A percentile compares a stretch with the other conserved stretches of the same genome.
These are phyloP conservation scores for Sceloporus undulatus DNA, from an alignment of 2,113 vertebrate genomes.

Conservation along the genomic window DNA sequence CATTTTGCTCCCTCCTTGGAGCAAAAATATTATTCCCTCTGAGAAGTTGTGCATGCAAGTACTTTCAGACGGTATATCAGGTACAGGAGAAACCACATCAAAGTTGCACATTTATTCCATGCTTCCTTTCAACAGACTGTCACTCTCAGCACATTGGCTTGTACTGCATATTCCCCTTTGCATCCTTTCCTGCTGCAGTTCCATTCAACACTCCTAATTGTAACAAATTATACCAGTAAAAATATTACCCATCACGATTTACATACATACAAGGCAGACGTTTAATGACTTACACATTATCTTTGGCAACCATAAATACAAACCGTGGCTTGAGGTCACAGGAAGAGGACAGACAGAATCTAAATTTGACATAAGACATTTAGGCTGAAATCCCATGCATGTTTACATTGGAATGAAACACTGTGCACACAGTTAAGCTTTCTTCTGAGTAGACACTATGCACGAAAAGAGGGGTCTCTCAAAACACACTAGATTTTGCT, in stretches of 20 bases:
- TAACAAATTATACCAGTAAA: conserved; percentile 5
- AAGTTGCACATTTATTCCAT: conserved; percentile 16
- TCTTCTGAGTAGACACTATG: neutral
- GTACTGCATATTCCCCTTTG: conserved; percentile 25
- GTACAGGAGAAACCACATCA: conserved; percentile 31
- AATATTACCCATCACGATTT: conserved; percentile 4
- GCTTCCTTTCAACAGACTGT: neutral
- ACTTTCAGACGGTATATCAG: conserved; percentile 23
- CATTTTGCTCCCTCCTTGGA: conserved; percentile 28
- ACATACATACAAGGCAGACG: neutral
- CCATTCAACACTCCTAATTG: neutral
- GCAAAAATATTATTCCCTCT: conserved; percentile 36
- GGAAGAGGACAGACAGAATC: neutral
- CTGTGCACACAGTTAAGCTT: neutral
- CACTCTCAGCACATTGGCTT: conserved; percentile 15
- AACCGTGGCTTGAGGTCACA: neutral
- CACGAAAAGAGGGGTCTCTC: neutral
- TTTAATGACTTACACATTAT: neutral
- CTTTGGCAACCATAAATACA: neutral
- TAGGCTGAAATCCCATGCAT: neutral
- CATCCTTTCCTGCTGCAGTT: conserved; percentile 14
- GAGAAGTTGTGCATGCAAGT: conserved; percentile 19
- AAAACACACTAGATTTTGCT: neutral
- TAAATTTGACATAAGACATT: neutral
- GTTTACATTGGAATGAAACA: neutral